Conservation (phyloP, 2,888 invertebrate species). For the Liodrosophila aerea region DNA sequence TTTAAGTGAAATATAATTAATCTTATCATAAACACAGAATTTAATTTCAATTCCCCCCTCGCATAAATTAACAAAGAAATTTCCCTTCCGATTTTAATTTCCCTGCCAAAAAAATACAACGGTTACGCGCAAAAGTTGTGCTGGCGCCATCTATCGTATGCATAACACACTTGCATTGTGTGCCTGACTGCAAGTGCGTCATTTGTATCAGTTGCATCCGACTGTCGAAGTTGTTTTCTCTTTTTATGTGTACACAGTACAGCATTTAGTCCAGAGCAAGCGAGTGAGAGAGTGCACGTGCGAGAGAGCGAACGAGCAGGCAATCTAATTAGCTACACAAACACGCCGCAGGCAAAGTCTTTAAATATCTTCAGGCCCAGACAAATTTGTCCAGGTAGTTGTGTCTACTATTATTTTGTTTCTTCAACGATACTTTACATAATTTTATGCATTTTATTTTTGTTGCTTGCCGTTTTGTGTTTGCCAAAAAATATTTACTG, state of each 20-base stretch:
- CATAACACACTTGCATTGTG: too few relatives aligned
- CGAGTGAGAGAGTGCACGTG: too few relatives aligned
- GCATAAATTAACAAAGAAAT: too few relatives aligned
- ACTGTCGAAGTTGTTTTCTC: not conserved
- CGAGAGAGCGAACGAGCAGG: slow-evolving; percentile 1
- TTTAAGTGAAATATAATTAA: too few relatives aligned
- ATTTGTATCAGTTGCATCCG: too few relatives aligned
- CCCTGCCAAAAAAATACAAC: too few relatives aligned
- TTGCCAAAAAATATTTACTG: slow-evolving; percentile 46
- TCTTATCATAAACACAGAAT: too few relatives aligned
- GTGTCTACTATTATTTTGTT: slow-evolving; percentile 4
- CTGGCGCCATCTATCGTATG: too few relatives aligned
- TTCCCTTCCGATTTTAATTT: too few relatives aligned
- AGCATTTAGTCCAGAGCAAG: slow-evolving; percentile 9
- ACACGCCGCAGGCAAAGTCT: slow-evolving; percentile 34
- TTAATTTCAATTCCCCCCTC: too few relatives aligned
- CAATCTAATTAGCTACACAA: slow-evolving; percentile 64
- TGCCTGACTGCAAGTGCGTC: too few relatives aligned
- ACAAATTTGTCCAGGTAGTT: slow-evolving; percentile 3
- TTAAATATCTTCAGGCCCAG: slow-evolving; percentile 29
- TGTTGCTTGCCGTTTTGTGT: slow-evolving; percentile 29
- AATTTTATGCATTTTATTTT: slow-evolving; percentile 65
- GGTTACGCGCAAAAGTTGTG: too few relatives aligned
- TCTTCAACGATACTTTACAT: slow-evolving; percentile 48
- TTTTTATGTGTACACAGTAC: slow-evolving; percentile 10